Base-by-base conservation (phyloP, 2,888 invertebrate species). In the Apamea crenata region DNA sequence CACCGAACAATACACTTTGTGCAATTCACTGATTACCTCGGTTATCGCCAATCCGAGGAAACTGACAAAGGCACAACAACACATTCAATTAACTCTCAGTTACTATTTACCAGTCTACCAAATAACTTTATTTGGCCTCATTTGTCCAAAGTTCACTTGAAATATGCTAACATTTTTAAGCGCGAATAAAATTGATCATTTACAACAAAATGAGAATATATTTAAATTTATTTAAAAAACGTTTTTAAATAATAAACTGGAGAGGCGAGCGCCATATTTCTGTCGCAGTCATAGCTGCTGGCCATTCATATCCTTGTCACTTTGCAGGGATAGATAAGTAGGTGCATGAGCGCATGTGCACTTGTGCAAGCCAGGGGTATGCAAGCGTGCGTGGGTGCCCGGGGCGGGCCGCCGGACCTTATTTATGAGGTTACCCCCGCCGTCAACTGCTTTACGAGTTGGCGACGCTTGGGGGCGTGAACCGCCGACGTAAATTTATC, bases 361-460 rank as follows among this genome's bases (percentile, higher is more conserved):
- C 73, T 84, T 76, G 71, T 73, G 78, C 78, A 77, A 56, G 69
- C 59, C 70, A 78, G 72, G 68, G 76, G 50, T 50, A 76, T 70
- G 75, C 82, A 83, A 86, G 85, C 83, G 74, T 85, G 83, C 87
- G 81, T 87, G 83, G 87, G 88, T 88, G 87, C 89, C 90, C 77
- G 89, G 90, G 90, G 84, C 88, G 85, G 87, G 73, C 79, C 80
- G 84, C 82, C 63, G 83, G 90, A 88, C 91, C 90, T 94, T 95
- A 95, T 96, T 95, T 95, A 95, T 93, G 94, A 94, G 91, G 91
- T 91, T 91, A 90, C 91, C 90, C 90, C 79, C 68, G 74, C 82
- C 78, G 93, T 93, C 94, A 95, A 91, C 93, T 93, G 90, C 93
- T 96, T 95, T 95, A 95, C 93, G 93, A 94, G 91, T 92, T 90